Percentiles rank a stretch among this genome's conserved stretches.
phyloP scores from a whole-genome alignment of 2,888 invertebrate genomes.

The Erebia palarica region DNA sequence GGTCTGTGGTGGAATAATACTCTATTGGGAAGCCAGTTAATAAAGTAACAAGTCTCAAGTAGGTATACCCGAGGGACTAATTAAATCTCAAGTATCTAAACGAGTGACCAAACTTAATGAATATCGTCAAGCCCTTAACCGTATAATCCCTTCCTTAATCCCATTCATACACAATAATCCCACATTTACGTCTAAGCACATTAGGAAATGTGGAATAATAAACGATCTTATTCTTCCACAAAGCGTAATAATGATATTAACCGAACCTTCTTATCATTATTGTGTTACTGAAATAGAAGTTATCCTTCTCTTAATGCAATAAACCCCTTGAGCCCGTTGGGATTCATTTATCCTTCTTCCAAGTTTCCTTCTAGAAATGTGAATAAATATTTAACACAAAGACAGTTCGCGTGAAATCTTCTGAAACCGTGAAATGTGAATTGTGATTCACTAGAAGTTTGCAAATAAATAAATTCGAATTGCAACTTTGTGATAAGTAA shows the following conservation, averaged over 20 bases:
- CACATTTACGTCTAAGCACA: constrained; percentile 25
- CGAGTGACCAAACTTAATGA: constrained; percentile 14
- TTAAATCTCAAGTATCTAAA: not conserved
- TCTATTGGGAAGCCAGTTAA: too few species aligned
- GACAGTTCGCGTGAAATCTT: too few species aligned
- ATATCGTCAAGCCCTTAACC: constrained; percentile 12
- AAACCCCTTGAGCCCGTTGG: not conserved
- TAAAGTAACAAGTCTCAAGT: too few species aligned
- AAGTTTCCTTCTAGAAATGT: too few species aligned
- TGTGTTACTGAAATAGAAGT: constrained; percentile 42
- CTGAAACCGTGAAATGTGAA: too few species aligned
- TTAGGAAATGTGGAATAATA: constrained; percentile 32
- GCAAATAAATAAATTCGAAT: too few species aligned
- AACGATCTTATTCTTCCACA: constrained; percentile 36
- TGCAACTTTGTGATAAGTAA: too few species aligned
- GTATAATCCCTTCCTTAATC: constrained; percentile 36
- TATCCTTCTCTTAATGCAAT: not conserved
- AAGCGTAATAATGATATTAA: constrained; percentile 44
- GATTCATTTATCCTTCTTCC: not conserved
- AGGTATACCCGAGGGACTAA: too few species aligned
- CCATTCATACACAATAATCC: constrained; percentile 29
- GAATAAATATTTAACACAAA: too few species aligned
- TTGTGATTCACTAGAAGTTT: too few species aligned
- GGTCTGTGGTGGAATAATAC: too few species aligned
- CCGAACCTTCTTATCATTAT: constrained; percentile 48